A percentile compares a stretch with the other conserved stretches of the same genome.
These are phyloP conservation scores for Gymnothorax reevesii DNA, from an alignment of 2,797 vertebrate species.

Conservation along the genomic window DNA sequence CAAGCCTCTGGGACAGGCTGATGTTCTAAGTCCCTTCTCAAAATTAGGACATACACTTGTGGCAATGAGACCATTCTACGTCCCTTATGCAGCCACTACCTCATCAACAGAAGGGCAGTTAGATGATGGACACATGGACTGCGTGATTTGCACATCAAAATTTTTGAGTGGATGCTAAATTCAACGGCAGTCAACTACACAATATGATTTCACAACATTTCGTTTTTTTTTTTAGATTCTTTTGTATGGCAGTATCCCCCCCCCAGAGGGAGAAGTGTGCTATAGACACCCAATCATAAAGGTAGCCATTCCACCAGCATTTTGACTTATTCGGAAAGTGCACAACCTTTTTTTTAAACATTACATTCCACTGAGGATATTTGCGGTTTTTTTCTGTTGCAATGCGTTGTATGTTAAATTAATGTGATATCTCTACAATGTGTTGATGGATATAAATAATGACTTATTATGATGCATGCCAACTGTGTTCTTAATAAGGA, in stretches of 20 bases:
- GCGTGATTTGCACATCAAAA: too few species aligned
- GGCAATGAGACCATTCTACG: too few species aligned
- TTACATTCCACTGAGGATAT: neutral
- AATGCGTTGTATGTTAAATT: neutral
- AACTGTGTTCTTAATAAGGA: neutral
- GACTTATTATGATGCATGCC: neutral
- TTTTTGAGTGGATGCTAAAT: too few species aligned
- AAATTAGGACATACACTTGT: too few species aligned
- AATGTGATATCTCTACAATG: neutral
- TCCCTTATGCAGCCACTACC: too few species aligned
- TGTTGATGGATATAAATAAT: neutral
- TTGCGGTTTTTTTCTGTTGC: neutral
- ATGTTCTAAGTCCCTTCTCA: too few species aligned
- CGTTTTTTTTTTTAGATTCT: neutral
- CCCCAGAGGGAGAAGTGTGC: neutral
- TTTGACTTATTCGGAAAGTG: neutral
- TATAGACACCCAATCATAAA: neutral
- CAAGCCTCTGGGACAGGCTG: too few species aligned
- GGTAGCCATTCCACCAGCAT: neutral
- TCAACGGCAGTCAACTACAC: neutral
- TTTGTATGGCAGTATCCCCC: neutral
- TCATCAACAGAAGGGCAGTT: too few species aligned
- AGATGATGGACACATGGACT: too few species aligned
- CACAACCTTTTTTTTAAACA: neutral
- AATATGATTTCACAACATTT: too few species aligned